Base-by-base conservation (phyloP, 2,797 vertebrate species). In the Balearica regulorum region DNA sequence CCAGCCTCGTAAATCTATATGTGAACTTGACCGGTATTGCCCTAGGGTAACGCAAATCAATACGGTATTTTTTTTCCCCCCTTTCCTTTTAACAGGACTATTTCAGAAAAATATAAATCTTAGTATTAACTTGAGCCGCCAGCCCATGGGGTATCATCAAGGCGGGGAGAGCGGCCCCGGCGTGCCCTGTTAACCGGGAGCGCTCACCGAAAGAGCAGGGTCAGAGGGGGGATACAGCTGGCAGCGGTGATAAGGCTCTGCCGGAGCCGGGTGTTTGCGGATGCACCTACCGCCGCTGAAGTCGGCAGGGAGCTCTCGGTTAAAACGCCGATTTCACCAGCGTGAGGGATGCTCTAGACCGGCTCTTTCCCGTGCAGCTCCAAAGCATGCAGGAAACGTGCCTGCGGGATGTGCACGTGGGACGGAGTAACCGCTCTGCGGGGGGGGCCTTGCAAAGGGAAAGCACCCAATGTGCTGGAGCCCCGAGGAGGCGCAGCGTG, bases 11-110 rank as follows among this genome's bases (percentile, higher is more conserved):
- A 91, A 90, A 92, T 93, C 92, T 76, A 29, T 69, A 60, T 8
- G 6, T 72, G 78, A 94, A 83, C 80, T 72, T 81, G 91, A 65
- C 87, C 57, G 9, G 19, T 60, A 10, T 85, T 65, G 81, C 85
- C 61, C 31, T 11, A 58, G 64, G 87, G 68, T 70, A 83, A 94
- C 89, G 90, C 79, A 93, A 94, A 96, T 94, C 87, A 72, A 60
- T 61, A 71, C 15, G 58, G 66, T 31, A 7, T 79, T 81, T 6
- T 61, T 9, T 4, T 0, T 1, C 8, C 5, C n/a, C 3, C 16
- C 13, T 65, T 83, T 64, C 70, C 48, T 79, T 88, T 92, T 64
- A 54, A 43, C 39, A 44, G 35, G 73, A 33, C 62, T 90, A 54
- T 90, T 57, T 75, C 66, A 51, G 53, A 53, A 80, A 88, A 87